Evolutionary conservation across 2,888 invertebrate genomes (phyloP).

Genomic region (Tubulanus polymorphus): DNA sequence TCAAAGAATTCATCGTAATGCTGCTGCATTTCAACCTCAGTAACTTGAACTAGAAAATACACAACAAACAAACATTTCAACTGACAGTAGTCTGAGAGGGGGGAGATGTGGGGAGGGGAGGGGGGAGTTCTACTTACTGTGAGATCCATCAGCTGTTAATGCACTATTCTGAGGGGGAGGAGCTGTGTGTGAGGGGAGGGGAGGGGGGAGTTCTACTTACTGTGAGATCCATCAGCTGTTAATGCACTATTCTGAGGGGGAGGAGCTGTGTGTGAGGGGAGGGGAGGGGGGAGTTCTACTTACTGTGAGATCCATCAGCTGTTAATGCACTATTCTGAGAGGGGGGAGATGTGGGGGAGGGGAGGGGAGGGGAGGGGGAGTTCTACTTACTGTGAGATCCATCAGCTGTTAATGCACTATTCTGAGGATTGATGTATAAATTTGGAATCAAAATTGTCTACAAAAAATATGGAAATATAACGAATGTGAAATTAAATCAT

Average conservation of each 20-base stretch:
- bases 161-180: slow-evolving; percentile 97
- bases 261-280: no score
- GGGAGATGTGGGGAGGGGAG: no score
- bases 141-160: slow-evolving; percentile 92
- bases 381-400: slow-evolving; percentile 68
- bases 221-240: slow-evolving; percentile 86
- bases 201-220: no score
- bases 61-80: not conserved
- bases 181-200: no score
- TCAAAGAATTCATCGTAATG: slow-evolving; percentile 99
- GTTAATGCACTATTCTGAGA: slow-evolving; percentile 98
- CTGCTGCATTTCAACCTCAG: slow-evolving; percentile 97
- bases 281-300: no score
- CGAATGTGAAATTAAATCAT: not conserved
- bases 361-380: no score
- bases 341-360: slow-evolving; percentile 96
- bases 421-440: slow-evolving; percentile 96
- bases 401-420: slow-evolving; percentile 95
- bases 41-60: slow-evolving; percentile 54
- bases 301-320: slow-evolving; percentile 78
- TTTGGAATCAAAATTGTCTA: slow-evolving; percentile 96
- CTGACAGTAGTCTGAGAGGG: no score
- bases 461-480: slow-evolving; percentile 27
- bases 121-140: no score
- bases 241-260: slow-evolving; percentile 97